Evolutionary conservation across 1,140 invertebrate genomes (phyloP).

Genomic region (Camponotus vicinus): DNA sequence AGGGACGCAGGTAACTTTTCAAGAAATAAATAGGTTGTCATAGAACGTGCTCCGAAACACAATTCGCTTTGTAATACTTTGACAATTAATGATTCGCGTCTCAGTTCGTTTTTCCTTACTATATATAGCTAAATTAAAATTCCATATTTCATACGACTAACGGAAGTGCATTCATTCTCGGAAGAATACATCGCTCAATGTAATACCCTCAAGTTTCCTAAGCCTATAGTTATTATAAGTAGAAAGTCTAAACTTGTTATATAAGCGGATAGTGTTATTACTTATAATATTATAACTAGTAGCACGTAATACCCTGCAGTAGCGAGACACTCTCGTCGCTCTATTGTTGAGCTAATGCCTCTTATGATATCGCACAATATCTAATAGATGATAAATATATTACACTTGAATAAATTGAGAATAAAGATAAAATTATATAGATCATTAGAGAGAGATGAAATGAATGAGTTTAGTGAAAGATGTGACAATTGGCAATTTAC

Average conservation of each 20-base stretch:
- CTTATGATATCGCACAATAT: neutral
- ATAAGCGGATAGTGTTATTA: conserved; percentile 56
- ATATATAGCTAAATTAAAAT: neutral
- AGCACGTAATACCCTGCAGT: conserved; percentile 19
- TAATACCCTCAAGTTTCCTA: conserved; percentile 38
- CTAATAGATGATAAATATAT: neutral
- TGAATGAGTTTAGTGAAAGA: neutral
- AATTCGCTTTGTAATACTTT: neutral
- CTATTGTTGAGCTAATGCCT: conserved; percentile 21
- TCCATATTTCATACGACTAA: neutral
- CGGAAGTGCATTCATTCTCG: conserved; percentile 16
- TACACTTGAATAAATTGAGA: neutral
- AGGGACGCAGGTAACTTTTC: neutral
- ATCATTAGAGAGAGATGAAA: neutral
- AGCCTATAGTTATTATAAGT: conserved; percentile 52
- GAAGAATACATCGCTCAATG: neutral
- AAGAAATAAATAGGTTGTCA: neutral
- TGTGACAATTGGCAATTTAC: neutral
- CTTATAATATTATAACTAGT: conserved; percentile 49
- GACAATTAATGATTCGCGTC: neutral
- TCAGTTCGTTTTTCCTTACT: no score
- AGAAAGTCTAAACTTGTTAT: conserved; percentile 50
- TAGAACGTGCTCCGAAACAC: neutral
- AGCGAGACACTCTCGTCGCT: conserved; percentile 1
- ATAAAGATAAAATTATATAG: neutral